Conservation (phyloP, 2,888 invertebrate species). For the Suillia variegata region DNA sequence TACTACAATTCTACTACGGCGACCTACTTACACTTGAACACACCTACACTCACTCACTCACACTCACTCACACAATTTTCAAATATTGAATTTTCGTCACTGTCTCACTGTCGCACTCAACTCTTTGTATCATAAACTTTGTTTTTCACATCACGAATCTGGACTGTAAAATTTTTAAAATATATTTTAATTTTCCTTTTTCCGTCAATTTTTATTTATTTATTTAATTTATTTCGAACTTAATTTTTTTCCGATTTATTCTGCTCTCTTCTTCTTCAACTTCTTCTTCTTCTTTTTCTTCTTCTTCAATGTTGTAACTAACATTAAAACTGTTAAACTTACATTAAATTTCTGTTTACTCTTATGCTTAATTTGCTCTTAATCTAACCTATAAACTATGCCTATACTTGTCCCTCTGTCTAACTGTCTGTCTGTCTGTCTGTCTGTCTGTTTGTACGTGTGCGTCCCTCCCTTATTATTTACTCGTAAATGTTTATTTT, state of each 20-base stretch:
- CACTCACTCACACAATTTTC: too few species aligned
- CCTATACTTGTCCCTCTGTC: too few species aligned
- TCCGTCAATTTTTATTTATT: slow-evolving; percentile 18
- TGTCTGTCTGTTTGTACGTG: slow-evolving; percentile 8
- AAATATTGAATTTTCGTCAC: too few species aligned
- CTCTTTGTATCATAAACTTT: too few species aligned
- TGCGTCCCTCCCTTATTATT: slow-evolving; percentile 9
- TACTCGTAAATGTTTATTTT: neutral
- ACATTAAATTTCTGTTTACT: slow-evolving; percentile 10
- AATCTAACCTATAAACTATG: too few species aligned
- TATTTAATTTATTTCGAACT: slow-evolving; percentile 19
- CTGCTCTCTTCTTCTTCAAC: neutral
- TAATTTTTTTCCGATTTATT: neutral
- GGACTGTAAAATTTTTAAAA: slow-evolving; percentile 15
- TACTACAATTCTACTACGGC: neutral
- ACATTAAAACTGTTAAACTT: neutral
- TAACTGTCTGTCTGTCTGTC: too few species aligned
- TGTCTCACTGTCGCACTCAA: too few species aligned
- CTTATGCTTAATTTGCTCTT: slow-evolving; percentile 19
- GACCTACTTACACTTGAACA: too few species aligned
- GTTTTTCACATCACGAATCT: slow-evolving; percentile 16
- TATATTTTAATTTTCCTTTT: neutral
- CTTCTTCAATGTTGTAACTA: slow-evolving; percentile 25
- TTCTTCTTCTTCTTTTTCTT: neutral
- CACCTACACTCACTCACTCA: too few species aligned